Evolutionary conservation across 2,888 invertebrate genomes (phyloP).

Genomic region (Athalia rosae): DNA sequence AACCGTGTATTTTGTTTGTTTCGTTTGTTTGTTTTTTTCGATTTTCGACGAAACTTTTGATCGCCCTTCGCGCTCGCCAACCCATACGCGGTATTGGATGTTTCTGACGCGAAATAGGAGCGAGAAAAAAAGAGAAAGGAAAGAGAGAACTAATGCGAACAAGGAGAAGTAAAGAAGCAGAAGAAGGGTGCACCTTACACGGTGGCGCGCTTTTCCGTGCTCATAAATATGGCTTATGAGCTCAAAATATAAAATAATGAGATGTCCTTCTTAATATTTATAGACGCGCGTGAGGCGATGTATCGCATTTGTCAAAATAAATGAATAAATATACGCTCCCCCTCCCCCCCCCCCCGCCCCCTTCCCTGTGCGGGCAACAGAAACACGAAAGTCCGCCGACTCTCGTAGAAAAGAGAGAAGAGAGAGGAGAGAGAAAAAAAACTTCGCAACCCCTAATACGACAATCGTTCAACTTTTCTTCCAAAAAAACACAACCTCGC

Average conservation of each 20-base stretch:
- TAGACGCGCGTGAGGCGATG: constrained; percentile 54
- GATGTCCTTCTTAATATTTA: constrained; percentile 65
- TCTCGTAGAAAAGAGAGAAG: neutral
- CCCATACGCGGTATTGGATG: neutral
- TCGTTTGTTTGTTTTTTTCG: no score
- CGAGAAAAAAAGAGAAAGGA: constrained; percentile 32
- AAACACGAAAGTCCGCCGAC: no score
- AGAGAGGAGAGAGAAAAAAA: neutral
- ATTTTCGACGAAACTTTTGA: no score
- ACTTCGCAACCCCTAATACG: constrained; percentile 10
- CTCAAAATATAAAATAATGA: constrained; percentile 67
- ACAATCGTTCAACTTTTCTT: constrained; percentile 14
- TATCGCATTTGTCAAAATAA: constrained; percentile 48
- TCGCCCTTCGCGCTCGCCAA: no score
- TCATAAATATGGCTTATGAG: constrained; percentile 67
- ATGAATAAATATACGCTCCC: constrained; percentile 50
- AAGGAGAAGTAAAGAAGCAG: neutral
- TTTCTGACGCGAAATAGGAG: constrained; percentile 24
- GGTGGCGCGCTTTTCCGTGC: constrained; percentile 34
- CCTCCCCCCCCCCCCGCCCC: no score
- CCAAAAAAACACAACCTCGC: neutral
- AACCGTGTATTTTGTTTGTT: no score
- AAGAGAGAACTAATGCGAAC: constrained; percentile 6
- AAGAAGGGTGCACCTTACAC: neutral
- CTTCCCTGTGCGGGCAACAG: neutral